Percentiles rank a stretch among this genome's conserved stretches.
phyloP scores from a whole-genome alignment of 53 echinoderm and acorn worm species.

The Arbacia lixula region DNA sequence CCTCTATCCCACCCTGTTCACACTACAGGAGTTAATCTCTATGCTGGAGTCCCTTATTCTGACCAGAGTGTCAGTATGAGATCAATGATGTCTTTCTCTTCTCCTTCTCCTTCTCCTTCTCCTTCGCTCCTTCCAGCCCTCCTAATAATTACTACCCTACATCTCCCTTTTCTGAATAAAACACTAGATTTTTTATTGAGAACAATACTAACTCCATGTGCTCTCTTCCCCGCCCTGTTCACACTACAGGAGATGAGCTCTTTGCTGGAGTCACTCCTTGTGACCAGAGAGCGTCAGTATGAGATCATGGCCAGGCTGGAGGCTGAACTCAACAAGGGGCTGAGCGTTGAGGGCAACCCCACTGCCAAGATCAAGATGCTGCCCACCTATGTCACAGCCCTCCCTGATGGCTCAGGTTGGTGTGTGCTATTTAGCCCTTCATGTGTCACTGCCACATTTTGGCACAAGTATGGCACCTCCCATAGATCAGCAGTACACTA shows the following conservation, averaged over 20 bases:
- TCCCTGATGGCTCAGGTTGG: constrained; percentile 48
- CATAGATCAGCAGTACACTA: no score
- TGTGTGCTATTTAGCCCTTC: no score
- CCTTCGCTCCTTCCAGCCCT: no score
- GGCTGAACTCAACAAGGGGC: constrained; percentile 45
- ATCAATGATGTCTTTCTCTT: no score
- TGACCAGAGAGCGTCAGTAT: constrained; percentile 39
- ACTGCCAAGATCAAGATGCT: constrained; percentile 52
- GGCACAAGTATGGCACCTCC: no score
- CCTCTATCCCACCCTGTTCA: no score
- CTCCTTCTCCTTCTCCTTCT: no score
- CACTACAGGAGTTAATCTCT: constrained; percentile 7
- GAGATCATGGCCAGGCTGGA: constrained; percentile 37
- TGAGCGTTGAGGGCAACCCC: constrained; percentile 8
- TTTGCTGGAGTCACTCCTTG: background rate
- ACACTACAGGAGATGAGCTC: constrained; percentile 6
- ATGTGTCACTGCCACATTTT: no score
- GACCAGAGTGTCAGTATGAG: constrained; percentile 26
- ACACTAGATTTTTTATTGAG: no score
- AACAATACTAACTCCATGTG: background rate
- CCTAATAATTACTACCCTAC: no score
- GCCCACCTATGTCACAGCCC: constrained; percentile 43
- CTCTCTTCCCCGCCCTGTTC: background rate
- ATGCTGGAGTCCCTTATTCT: constrained; percentile 4
- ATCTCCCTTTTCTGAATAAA: no score